Conservation (phyloP, 2,888 invertebrate genomes). For the Exephanes ischioxanthus region DNA sequence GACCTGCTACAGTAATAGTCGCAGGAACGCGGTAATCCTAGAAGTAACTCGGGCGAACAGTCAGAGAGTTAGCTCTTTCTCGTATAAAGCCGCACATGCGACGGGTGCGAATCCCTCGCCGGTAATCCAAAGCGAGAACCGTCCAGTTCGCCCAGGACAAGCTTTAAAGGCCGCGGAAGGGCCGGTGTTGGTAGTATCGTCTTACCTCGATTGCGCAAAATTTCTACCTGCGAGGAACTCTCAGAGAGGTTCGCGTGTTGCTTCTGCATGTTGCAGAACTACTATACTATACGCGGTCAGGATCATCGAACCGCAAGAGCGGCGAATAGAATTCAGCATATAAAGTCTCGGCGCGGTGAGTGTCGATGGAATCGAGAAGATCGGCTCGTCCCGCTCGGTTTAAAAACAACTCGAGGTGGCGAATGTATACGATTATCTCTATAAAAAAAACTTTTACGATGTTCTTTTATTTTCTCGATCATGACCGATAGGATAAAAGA, state of each 20-base stretch:
- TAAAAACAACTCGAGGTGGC: constrained; percentile 4
- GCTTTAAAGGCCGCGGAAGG: constrained; percentile 45
- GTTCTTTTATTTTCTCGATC: not conserved
- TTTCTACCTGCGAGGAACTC: constrained; percentile 25
- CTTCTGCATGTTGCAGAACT: constrained; percentile 6
- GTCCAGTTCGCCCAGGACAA: constrained; percentile 4
- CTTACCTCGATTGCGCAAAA: constrained; percentile 74
- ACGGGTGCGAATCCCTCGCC: not conserved
- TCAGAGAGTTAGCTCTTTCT: not conserved
- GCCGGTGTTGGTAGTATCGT: constrained; percentile 70
- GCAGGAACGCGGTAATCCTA: constrained; percentile 68
- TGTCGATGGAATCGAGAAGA: not conserved
- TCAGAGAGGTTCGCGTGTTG: constrained; percentile 5
- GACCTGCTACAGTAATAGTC: not conserved
- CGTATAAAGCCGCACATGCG: not conserved
- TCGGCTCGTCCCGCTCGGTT: constrained; percentile 22
- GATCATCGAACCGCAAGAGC: constrained; percentile 52
- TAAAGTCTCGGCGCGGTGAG: not conserved
- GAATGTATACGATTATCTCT: constrained; percentile 28
- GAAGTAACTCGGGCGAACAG: constrained; percentile 54
- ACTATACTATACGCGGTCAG: constrained; percentile 41
- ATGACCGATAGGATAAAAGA: not conserved
- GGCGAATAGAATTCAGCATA: not conserved
- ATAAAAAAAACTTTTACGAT: constrained; percentile 5
- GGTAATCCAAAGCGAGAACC: constrained; percentile 51